Percentiles rank a stretch among this genome's conserved stretches.
phyloP scores from a whole-genome alignment of 2,113 vertebrate species.

The Potamarius usumacintae region DNA sequence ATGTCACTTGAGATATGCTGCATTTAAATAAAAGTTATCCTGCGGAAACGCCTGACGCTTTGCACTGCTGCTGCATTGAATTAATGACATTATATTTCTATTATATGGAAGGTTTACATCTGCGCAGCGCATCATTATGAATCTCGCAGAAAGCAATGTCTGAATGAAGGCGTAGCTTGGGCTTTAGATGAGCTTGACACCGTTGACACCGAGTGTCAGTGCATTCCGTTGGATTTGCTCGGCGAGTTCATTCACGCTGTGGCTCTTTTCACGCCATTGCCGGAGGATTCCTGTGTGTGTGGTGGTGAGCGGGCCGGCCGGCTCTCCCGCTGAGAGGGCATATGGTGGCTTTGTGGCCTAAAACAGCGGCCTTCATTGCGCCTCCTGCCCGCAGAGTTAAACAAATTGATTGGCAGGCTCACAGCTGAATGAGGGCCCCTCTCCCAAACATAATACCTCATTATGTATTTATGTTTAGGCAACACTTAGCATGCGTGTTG shows the following conservation, averaged over 20 bases:
- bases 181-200: conserved; percentile 10
- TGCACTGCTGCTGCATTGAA: not conserved
- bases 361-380: conserved; percentile 69
- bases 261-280: conserved; percentile 69
- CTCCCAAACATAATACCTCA: conserved; percentile 38
- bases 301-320: conserved; percentile 65
- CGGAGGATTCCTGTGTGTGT: conserved; percentile 72
- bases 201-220: conserved; percentile 33
- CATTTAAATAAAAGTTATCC: not conserved
- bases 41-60: not conserved
- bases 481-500: conserved; percentile 12
- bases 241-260: conserved; percentile 64
- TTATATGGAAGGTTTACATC: not conserved
- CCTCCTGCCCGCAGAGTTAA: conserved; percentile 74
- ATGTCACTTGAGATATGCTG: not conserved
- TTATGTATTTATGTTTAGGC: conserved; percentile 30
- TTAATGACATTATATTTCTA: conserved; percentile 24
- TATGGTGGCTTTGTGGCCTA: conserved; percentile 75
- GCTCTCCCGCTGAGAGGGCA: conserved; percentile 72
- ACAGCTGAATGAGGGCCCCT: conserved; percentile 53
- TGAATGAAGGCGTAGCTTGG: conserved; percentile 8
- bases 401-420: conserved; percentile 78
- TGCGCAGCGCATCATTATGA: not conserved
- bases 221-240: conserved; percentile 68
- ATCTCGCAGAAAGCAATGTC: not conserved